These are phyloP conservation scores for Trichonephila clavata DNA, from an alignment of 1,140 invertebrate genomes.

Conservation along the genomic window DNA sequence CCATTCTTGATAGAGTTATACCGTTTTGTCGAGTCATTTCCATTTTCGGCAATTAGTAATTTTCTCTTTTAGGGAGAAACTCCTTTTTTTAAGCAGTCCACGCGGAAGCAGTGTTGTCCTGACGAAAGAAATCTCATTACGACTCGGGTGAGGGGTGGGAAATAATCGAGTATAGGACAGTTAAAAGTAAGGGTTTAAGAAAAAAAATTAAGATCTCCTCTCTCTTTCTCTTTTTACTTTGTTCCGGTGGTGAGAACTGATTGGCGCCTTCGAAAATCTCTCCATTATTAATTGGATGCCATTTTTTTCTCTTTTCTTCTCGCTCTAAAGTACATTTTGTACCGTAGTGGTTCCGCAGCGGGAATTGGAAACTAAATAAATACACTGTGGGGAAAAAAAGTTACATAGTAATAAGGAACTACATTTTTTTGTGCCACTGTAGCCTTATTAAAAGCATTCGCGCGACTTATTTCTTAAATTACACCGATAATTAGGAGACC, in stretches of 20 bases:
- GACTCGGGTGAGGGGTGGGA: not conserved
- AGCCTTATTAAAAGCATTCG: not conserved
- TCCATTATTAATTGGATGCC: slow-evolving; percentile 10
- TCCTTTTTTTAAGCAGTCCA: not conserved
- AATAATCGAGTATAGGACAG: not conserved
- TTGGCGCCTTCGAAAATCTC: not conserved
- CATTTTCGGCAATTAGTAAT: slow-evolving; percentile 44
- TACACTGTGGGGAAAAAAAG: not conserved
- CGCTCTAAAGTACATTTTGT: not conserved
- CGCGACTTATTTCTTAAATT: not conserved
- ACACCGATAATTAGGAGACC: not conserved
- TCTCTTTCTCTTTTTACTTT: not conserved
- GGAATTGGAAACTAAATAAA: not conserved
- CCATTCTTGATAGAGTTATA: slow-evolving; percentile 9
- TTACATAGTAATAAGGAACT: not conserved
- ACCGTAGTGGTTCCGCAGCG: not conserved
- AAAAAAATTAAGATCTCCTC: not conserved
- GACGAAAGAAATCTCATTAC: slow-evolving; percentile 34
- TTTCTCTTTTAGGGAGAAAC: not conserved
- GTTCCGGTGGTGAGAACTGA: not conserved
- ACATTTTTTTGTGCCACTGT: not conserved
- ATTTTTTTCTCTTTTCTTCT: not conserved
- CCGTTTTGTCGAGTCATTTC: slow-evolving; percentile 34
- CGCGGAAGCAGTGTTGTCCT: not conserved
- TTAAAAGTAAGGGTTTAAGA: not conserved